Evolutionary conservation across 2,888 invertebrate genomes (phyloP), one percentile per base, ranked within the genome.

Genomic region (Athetis lepigone): DNA sequence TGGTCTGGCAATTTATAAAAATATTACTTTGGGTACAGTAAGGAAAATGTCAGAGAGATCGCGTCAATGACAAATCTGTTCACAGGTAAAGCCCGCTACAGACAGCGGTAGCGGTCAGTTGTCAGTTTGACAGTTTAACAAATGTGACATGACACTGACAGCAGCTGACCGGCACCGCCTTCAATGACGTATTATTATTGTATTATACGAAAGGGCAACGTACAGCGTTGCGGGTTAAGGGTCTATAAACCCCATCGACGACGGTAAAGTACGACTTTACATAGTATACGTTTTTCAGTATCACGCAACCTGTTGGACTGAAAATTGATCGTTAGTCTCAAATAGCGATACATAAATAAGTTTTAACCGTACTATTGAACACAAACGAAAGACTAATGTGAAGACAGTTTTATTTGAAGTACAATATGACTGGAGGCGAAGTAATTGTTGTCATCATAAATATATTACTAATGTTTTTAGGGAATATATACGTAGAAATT

Each of bases 191-290:
- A 25, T 25, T 25, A 25, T 4, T 4, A 25, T 25, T 4, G 16
- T 40, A 8, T 58, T 52, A 7, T 8, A 58, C 25, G 18, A 57
- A 36, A 39, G 27, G 23, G 18, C 50, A 66, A 51, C 25, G 66
- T 51, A 23, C 33, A 36, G 7, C 11, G 57, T 62, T 37, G 49
- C 37, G 46, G 56, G 73, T 50, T 57, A 57, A 50, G 18, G 21
- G 8, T 4, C 52, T 27, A 73, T 71, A 54, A 57, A 52, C 43
- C 56, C 29, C 18, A 50, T 23, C 36, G 39, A 64, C 56, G 57
- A 54, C 45, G 9, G 39, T 47, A 18, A 29, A 51, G 16, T 52
- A 70, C 5, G 36, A 58, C 43, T 45, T 25, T 33, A 70, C 16
- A 47, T n/a, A 37, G 16, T 16, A 16, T 37, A 37, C 37, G 33